Conservation (phyloP, 2,113 vertebrate genomes). For the Dissostichus mawsoni region DNA sequence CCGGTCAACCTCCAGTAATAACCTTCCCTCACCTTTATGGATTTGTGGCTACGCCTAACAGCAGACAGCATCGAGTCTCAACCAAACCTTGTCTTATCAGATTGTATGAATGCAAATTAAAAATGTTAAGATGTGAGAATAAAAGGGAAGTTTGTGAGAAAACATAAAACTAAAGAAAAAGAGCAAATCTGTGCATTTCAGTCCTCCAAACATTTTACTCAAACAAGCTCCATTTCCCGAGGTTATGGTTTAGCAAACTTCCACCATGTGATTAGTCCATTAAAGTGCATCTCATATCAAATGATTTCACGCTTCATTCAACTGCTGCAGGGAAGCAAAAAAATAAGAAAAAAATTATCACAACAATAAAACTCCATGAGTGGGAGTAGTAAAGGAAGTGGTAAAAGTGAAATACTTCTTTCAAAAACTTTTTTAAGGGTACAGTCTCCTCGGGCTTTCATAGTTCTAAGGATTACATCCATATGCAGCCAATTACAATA, state of each 20-base stretch:
- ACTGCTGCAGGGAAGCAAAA: slow-evolving; percentile 35
- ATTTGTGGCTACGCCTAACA: neutral
- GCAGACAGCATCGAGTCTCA: neutral
- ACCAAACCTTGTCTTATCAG: neutral
- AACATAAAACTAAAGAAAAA: neutral
- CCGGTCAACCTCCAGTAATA: slow-evolving; percentile 27
- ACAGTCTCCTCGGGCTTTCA: slow-evolving; percentile 30
- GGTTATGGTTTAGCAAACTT: slow-evolving; percentile 41
- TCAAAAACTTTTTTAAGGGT: slow-evolving; percentile 39
- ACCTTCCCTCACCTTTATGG: slow-evolving; percentile 26
- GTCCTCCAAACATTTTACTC: slow-evolving; percentile 23
- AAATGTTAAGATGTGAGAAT: neutral
- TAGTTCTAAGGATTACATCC: slow-evolving; percentile 11
- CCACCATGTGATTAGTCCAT: slow-evolving; percentile 42
- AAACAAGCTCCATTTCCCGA: slow-evolving; percentile 22
- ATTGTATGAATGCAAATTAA: neutral
- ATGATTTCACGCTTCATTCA: slow-evolving; percentile 59
- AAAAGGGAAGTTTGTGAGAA: neutral
- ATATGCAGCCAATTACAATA: slow-evolving; percentile 11
- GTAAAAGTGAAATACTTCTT: slow-evolving; percentile 49
- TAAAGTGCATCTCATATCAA: slow-evolving; percentile 41
- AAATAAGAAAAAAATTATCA: slow-evolving; percentile 27
- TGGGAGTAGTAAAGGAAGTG: slow-evolving; percentile 31
- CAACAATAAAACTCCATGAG: slow-evolving; percentile 50
- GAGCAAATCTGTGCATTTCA: slow-evolving; percentile 6